These are phyloP conservation scores for Albula glossodonta DNA, from an alignment of 2,113 vertebrate species.

Conservation along the genomic window DNA sequence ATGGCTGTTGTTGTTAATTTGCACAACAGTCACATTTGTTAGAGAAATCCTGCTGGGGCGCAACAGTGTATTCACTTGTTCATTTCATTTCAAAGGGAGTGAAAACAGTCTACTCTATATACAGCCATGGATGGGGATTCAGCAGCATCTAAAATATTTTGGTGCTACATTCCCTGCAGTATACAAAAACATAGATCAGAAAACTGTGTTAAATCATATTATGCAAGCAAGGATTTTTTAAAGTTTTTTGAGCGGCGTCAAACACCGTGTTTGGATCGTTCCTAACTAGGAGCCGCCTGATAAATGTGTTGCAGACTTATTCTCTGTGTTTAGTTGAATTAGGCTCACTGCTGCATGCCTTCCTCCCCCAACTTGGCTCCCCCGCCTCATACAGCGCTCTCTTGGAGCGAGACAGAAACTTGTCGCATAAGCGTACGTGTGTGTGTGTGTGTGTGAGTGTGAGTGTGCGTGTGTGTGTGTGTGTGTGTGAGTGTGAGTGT, in stretches of 20 bases:
- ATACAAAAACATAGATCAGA: not conserved
- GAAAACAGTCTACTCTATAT: not conserved
- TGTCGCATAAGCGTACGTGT: too few relatives aligned
- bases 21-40: not conserved
- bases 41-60: not conserved
- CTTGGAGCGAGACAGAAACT: not conserved
- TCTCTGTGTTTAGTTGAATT: not conserved
- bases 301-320: not conserved
- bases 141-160: not conserved
- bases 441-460: too few relatives aligned
- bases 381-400: not conserved
- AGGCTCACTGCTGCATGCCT: not conserved
- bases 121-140: not conserved
- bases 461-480: too few relatives aligned
- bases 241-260: not conserved
- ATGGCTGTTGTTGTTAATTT: not conserved
- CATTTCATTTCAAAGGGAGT: not conserved
- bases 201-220: not conserved
- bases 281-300: not conserved
- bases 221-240: not conserved
- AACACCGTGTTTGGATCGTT: too few relatives aligned
- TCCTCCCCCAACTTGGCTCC: not conserved
- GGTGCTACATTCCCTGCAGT: not conserved
- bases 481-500: too few relatives aligned
- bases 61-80: not conserved